Conservation (phyloP, 2,797 vertebrate species). For the Alauda arvensis region DNA sequence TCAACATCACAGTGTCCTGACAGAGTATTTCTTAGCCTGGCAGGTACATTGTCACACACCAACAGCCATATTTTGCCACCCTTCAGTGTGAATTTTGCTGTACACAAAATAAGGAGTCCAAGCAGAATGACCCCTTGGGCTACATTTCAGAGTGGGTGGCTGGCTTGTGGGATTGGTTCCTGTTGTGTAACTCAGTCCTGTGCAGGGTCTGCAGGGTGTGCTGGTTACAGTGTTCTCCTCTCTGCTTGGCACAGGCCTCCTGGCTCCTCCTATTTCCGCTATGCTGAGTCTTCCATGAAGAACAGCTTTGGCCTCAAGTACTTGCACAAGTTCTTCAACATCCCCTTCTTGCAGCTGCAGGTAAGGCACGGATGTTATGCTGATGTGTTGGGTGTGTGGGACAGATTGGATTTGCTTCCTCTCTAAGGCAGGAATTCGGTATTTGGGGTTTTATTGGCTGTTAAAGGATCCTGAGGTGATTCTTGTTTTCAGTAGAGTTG, state of each 20-base stretch:
- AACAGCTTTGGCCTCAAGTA: constrained; percentile 97
- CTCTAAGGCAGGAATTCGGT: not conserved
- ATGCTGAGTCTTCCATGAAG: constrained; percentile 98
- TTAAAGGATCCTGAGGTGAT: not conserved
- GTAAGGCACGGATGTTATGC: constrained; percentile 61
- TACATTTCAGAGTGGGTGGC: not conserved
- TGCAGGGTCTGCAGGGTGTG: not conserved
- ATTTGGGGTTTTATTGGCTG: not conserved
- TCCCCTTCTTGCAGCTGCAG: constrained; percentile 97
- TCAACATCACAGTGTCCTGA: not conserved
- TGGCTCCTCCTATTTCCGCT: constrained; percentile 94
- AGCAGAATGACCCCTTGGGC: not conserved
- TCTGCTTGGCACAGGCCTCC: constrained; percentile 78
- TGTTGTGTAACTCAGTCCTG: not conserved
- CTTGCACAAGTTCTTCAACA: constrained; percentile 97
- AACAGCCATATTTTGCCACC: not conserved
- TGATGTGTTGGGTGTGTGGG: not conserved
- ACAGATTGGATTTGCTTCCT: not conserved
- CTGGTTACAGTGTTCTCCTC: not conserved
- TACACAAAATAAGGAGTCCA: not conserved
- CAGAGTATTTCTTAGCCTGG: not conserved
- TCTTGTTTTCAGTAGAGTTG: not conserved
- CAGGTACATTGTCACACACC: not conserved
- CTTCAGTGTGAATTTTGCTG: not conserved
- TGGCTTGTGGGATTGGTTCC: not conserved